Conservation (phyloP, 2,797 vertebrate species). For the Semaprochilodus insignis region DNA sequence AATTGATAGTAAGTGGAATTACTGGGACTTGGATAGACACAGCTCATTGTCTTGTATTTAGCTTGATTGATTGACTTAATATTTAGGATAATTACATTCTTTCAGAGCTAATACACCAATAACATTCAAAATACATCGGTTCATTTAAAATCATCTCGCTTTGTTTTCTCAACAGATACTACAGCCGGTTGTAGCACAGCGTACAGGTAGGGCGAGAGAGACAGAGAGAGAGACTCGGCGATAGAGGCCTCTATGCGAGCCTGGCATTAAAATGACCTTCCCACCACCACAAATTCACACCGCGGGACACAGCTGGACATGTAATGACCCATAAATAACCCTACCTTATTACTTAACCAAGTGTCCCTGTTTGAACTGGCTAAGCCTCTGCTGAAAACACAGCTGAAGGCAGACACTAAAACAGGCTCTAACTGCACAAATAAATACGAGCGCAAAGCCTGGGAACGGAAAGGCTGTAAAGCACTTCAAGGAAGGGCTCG, state of each 20-base stretch:
- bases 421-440: slow-evolving; percentile 17
- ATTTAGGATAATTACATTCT: too few species aligned
- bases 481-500: slow-evolving; percentile 3
- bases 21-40: too few species aligned
- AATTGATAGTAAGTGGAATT: too few species aligned
- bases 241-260: neutral
- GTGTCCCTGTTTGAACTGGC: slow-evolving; percentile 10
- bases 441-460: slow-evolving; percentile 30
- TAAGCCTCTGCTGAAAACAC: slow-evolving; percentile 11
- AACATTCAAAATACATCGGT: too few species aligned
- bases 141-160: too few species aligned
- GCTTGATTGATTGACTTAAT: too few species aligned
- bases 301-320: neutral
- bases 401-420: slow-evolving; percentile 10
- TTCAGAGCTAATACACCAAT: too few species aligned
- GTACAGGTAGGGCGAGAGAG: neutral
- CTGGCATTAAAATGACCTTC: slow-evolving; percentile 20
- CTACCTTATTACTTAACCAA: slow-evolving; percentile 15
- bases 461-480: slow-evolving; percentile 4
- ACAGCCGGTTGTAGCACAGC: too few species aligned
- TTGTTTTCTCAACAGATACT: too few species aligned
- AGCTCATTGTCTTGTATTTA: too few species aligned
- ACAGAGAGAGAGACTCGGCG: neutral
- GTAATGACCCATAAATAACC: slow-evolving; percentile 43
- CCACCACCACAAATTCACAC: neutral